Evolutionary conservation across 1,140 invertebrate species (phyloP).

Genomic region (Yoshiicerus persimilis): DNA sequence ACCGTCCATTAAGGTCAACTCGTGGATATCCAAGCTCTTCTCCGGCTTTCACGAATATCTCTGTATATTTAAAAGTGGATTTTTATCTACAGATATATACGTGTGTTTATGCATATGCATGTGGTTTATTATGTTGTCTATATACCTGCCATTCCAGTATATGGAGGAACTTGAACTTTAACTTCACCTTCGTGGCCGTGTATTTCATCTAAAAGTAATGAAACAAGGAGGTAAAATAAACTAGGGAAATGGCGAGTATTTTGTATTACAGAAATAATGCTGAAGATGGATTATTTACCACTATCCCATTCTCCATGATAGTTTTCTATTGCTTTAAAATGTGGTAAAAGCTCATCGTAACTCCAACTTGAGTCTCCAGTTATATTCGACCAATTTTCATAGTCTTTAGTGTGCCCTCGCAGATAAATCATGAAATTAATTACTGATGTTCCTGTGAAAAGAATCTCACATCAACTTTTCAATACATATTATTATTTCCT

Average conservation of each 20-base stretch:
- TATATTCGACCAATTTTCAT: conserved; percentile 52
- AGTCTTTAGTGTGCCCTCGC: conserved; percentile 61
- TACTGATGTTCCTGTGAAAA: conserved; percentile 56
- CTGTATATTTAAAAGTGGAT: conserved; percentile 28
- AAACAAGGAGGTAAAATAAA: neutral
- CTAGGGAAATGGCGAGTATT: too few species aligned
- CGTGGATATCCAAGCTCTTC: conserved; percentile 38
- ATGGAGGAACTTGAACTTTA: conserved; percentile 32
- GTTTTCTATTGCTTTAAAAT: conserved; percentile 32
- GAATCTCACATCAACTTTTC: too few species aligned
- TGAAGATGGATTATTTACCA: too few species aligned
- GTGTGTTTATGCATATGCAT: too few species aligned
- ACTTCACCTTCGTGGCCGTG: conserved; percentile 36
- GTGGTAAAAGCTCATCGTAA: conserved; percentile 8
- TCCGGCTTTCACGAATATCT: conserved; percentile 27
- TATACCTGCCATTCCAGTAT: conserved; percentile 52
- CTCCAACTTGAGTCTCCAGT: conserved; percentile 34
- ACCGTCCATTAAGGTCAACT: conserved; percentile 38
- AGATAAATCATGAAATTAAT: conserved; percentile 65
- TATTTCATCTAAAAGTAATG: neutral
- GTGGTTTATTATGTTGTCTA: too few species aligned
- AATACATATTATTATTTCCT: too few species aligned
- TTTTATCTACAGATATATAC: too few species aligned
- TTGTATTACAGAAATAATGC: too few species aligned
- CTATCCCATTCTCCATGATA: conserved; percentile 23